Percentiles rank a stretch among this genome's conserved stretches.
Evolutionary conservation across 2,113 vertebrate genomes (phyloP).

Genomic region (Tringa solitaria): DNA sequence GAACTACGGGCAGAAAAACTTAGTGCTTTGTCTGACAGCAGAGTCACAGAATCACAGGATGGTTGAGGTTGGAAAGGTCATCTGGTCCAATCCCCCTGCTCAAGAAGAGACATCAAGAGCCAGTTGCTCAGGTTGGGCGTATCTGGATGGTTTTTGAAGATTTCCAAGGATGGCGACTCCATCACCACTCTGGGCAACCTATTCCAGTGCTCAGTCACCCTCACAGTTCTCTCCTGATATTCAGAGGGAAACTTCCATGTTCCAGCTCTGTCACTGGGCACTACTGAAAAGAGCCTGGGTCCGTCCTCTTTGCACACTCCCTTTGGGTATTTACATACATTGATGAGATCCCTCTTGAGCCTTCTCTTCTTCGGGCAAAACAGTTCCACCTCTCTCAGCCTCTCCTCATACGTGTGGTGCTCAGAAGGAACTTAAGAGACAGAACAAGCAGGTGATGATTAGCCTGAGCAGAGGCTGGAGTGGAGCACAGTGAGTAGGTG

Average conservation of each 20-base stretch:
- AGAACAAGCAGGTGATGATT: neutral
- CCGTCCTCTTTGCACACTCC: neutral
- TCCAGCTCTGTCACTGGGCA: neutral
- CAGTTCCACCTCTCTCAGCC: neutral
- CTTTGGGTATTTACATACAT: neutral
- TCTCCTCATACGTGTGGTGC: rapidly evolving
- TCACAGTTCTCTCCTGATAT: neutral
- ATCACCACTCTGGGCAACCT: neutral
- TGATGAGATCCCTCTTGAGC: neutral
- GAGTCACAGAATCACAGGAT: neutral
- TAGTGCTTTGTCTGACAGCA: neutral
- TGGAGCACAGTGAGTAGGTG: neutral
- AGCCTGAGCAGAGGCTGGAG: neutral
- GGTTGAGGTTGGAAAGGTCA: neutral
- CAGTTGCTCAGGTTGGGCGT: neutral
- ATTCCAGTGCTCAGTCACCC: neutral
- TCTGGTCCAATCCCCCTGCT: neutral
- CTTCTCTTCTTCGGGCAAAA: neutral
- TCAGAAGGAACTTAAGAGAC: neutral
- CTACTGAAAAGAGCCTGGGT: neutral
- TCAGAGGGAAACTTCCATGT: neutral
- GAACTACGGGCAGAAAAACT: neutral
- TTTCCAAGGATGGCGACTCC: neutral
- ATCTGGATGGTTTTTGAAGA: neutral
- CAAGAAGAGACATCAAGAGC: neutral